A percentile compares a stretch with the other conserved stretches of the same genome.
Evolutionary conservation across 2,113 vertebrate species (phyloP).

Genomic region (Pygathrix nemaeus): DNA sequence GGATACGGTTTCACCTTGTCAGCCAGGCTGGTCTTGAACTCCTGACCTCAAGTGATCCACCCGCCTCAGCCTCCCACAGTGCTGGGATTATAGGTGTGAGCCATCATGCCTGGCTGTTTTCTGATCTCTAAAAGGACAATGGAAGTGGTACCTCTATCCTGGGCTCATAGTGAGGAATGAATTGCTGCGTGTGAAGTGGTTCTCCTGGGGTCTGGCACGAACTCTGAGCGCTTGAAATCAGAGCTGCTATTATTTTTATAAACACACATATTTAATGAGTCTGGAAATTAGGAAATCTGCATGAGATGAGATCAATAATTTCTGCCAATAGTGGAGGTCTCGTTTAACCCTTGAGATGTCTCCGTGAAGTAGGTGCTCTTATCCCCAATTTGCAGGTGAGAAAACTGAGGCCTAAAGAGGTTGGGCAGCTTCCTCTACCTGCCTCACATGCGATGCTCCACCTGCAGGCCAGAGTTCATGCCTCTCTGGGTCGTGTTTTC

Average conservation of each 20-base stretch:
- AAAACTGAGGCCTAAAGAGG: background rate
- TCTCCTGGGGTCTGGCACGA: background rate
- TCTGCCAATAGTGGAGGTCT: background rate
- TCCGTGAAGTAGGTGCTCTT: background rate
- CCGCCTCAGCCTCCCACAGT: no score
- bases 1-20: no score
- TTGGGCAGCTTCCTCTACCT: background rate
- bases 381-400: background rate
- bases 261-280: background rate
- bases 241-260: background rate
- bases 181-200: accelerated
- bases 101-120: background rate
- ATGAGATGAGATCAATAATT: accelerated
- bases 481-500: background rate
- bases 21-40: no score
- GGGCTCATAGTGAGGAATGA: background rate
- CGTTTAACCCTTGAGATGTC: background rate
- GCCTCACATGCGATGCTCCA: accelerated
- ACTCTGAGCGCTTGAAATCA: background rate
- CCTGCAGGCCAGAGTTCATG: background rate
- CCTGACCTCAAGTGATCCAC: no score
- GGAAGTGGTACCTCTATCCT: background rate
- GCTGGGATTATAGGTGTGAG: no score
- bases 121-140: no score
- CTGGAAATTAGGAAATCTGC: background rate